phyloP scores from a whole-genome alignment of 2,888 invertebrate species.

The Nemotelus pantherinus region DNA sequence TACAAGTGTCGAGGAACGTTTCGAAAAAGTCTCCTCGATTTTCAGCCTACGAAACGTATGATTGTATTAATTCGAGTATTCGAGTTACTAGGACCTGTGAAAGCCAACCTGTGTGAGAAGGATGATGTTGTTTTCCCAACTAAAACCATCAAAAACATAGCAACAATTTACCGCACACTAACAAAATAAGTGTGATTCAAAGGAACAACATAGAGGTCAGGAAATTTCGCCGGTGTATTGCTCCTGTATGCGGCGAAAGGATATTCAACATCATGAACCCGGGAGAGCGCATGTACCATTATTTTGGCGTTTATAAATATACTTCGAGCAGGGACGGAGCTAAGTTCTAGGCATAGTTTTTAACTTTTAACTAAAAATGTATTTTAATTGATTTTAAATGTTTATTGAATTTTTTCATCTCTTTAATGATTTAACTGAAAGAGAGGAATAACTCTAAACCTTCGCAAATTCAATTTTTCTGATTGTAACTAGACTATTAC shows the following conservation, averaged over 20 bases:
- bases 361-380: too few species aligned
- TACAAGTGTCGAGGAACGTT: too few species aligned
- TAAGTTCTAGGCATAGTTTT: background rate
- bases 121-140: background rate
- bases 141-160: conserved; percentile 8
- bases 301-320: background rate
- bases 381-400: too few species aligned
- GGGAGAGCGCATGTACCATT: background rate
- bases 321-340: background rate
- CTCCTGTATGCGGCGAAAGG: conserved; percentile 3
- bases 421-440: too few species aligned
- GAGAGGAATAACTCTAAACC: too few species aligned
- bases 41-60: background rate
- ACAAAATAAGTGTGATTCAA: too few species aligned
- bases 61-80: background rate
- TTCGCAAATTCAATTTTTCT: too few species aligned
- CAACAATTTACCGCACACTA: conserved; percentile 6
- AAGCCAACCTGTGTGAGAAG: background rate
- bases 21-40: too few species aligned
- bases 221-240: conserved; percentile 3
- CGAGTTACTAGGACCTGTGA: conserved; percentile 33
- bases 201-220: background rate
- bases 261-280: background rate
- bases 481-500: too few species aligned
- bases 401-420: too few species aligned